Evolutionary conservation across 2,113 vertebrate genomes (phyloP).

Genomic region (Condylura cristata): DNA sequence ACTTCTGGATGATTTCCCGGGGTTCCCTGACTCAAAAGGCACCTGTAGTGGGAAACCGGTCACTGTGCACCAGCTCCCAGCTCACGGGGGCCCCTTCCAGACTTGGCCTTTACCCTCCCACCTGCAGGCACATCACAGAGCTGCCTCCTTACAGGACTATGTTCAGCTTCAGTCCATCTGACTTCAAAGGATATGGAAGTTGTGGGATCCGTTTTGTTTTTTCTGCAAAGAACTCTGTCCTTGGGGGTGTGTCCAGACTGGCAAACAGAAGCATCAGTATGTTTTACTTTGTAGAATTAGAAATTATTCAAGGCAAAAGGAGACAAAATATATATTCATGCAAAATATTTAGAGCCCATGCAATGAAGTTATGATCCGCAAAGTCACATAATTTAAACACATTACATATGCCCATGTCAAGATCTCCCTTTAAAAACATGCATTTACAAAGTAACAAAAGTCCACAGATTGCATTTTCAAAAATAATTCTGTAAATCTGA

Average conservation of each 20-base stretch:
- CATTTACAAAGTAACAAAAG: slow-evolving; percentile 21
- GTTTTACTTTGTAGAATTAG: not conserved
- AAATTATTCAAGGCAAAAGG: not conserved
- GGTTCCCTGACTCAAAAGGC: not conserved
- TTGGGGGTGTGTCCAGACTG: fast-evolving
- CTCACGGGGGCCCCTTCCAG: not conserved
- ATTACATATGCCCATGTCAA: not conserved
- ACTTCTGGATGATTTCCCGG: not conserved
- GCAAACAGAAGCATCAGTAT: not conserved
- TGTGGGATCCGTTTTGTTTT: not conserved
- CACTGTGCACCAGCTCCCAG: not conserved
- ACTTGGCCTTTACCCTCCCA: not conserved
- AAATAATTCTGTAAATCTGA: not conserved
- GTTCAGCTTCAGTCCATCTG: not conserved
- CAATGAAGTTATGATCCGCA: not conserved
- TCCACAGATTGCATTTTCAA: slow-evolving; percentile 18
- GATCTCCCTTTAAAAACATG: not conserved
- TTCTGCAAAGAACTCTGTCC: not conserved
- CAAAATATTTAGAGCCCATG: not conserved
- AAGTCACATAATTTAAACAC: not conserved
- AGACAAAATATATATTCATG: not conserved
- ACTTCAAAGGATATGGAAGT: not conserved
- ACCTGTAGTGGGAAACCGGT: not conserved
- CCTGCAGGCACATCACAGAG: not conserved
- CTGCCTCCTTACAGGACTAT: not conserved